Evolutionary conservation across 1,140 invertebrate species (phyloP).

Genomic region (Zeugodacus cucurbitae): DNA sequence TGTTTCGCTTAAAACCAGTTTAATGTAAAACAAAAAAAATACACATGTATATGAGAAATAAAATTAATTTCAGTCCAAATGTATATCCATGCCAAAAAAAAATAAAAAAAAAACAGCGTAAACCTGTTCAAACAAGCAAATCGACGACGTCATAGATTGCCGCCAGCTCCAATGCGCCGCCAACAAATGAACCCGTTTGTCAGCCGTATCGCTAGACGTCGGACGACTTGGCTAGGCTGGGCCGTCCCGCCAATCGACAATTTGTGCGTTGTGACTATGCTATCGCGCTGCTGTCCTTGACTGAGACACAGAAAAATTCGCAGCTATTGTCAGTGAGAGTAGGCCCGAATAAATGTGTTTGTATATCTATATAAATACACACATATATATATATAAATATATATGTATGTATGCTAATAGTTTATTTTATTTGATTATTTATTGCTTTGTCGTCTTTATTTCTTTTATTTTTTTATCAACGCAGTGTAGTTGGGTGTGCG

Average conservation of each 20-base stretch:
- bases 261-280: background rate
- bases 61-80: background rate
- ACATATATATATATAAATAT: background rate
- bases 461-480: background rate
- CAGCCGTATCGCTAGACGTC: background rate
- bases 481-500: background rate
- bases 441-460: background rate
- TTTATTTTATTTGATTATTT: background rate
- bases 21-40: background rate
- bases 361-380: background rate
- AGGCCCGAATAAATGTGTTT: background rate
- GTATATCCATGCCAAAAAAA: background rate
- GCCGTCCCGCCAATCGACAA: background rate
- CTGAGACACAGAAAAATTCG: constrained; percentile 22
- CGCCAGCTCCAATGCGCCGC: background rate
- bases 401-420: background rate
- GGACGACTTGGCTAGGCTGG: background rate
- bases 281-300: constrained; percentile 2
- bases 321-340: background rate
- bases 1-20: background rate
- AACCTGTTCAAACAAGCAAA: background rate
- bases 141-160: constrained; percentile 2
- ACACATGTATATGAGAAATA: background rate
- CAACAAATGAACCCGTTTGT: constrained; percentile 19
- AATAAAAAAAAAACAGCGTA: background rate